Evolutionary conservation across 2,888 invertebrate species (phyloP).

Genomic region (Drosophila borealis): DNA sequence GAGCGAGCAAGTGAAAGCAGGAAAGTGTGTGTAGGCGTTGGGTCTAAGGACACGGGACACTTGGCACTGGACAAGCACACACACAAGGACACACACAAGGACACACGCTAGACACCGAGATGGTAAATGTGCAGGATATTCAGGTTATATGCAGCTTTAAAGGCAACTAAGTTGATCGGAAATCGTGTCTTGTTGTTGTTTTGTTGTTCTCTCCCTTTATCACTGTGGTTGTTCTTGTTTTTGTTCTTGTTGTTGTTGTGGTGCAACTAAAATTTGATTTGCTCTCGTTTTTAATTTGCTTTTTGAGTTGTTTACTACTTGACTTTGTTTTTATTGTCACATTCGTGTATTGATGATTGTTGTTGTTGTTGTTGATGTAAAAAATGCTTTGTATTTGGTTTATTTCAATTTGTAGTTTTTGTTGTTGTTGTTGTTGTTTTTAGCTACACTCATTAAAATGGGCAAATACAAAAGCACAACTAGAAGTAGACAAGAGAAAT

Average conservation of each 20-base stretch:
- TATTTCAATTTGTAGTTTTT: conserved; percentile 30
- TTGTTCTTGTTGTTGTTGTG: conserved; percentile 50
- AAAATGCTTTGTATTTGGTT: conserved; percentile 56
- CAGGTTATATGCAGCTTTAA: conserved; percentile 45
- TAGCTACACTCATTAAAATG: conserved; percentile 77
- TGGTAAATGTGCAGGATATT: conserved; percentile 55
- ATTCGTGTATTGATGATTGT: conserved; percentile 68
- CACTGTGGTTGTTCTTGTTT: conserved; percentile 19
- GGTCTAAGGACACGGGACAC: conserved; percentile 19
- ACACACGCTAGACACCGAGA: conserved; percentile 48
- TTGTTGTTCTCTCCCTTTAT: conserved; percentile 33
- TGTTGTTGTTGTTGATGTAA: conserved; percentile 53
- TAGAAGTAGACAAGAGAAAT: conserved; percentile 77
- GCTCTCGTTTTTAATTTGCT: conserved; percentile 17
- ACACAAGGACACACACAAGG: conserved; percentile 18
- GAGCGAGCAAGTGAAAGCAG: conserved; percentile 26
- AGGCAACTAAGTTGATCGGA: conserved; percentile 43
- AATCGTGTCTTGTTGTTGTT: conserved; percentile 37
- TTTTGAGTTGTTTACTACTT: conserved; percentile 29
- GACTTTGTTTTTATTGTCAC: conserved; percentile 68
- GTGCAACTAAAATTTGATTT: conserved; percentile 66
- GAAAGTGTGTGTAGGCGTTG: conserved; percentile 21
- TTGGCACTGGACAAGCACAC: conserved; percentile 19
- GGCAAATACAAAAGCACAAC: conserved; percentile 78
- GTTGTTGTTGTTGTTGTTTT: conserved; percentile 52